Evolutionary conservation across 2,797 vertebrate genomes (phyloP).

Genomic region (Pipistrellus pygmaeus): DNA sequence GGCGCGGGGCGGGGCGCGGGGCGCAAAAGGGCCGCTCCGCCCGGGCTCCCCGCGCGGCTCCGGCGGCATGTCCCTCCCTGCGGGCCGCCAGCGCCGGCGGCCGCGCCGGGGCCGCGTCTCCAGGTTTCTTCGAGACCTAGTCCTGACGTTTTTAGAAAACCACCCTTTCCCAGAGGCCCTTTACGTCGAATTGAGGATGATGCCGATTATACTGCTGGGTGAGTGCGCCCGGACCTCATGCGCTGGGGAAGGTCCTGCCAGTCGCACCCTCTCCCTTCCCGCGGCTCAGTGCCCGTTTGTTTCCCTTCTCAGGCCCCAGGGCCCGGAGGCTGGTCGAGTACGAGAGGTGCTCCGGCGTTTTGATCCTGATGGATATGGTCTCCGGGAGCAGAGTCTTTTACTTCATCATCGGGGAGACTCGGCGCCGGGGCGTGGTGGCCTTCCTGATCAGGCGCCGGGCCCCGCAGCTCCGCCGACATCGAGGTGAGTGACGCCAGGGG

Average conservation of each 20-base stretch:
- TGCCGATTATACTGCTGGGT: background rate
- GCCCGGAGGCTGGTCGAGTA: too few relatives aligned
- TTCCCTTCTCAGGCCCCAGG: background rate
- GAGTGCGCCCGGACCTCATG: background rate
- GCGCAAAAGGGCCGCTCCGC: too few relatives aligned
- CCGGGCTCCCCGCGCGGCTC: background rate
- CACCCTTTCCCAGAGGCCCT: fast-evolving
- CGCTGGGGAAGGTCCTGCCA: background rate
- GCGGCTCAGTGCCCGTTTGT: background rate
- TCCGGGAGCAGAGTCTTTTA: background rate
- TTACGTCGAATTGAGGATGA: background rate
- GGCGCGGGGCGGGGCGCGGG: background rate
- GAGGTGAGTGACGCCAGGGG: background rate
- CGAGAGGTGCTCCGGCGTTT: background rate
- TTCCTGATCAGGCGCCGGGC: too few relatives aligned
- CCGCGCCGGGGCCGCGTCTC: too few relatives aligned
- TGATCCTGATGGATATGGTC: background rate
- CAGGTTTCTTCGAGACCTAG: background rate
- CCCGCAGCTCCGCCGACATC: background rate
- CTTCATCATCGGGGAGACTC: background rate
- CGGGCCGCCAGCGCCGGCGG: background rate
- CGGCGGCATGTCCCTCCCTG: background rate
- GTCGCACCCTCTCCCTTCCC: too few relatives aligned
- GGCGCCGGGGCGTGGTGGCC: background rate
- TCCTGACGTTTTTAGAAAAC: too few relatives aligned